phyloP scores from a whole-genome alignment of 2,113 vertebrate genomes.

The Castor canadensis region DNA sequence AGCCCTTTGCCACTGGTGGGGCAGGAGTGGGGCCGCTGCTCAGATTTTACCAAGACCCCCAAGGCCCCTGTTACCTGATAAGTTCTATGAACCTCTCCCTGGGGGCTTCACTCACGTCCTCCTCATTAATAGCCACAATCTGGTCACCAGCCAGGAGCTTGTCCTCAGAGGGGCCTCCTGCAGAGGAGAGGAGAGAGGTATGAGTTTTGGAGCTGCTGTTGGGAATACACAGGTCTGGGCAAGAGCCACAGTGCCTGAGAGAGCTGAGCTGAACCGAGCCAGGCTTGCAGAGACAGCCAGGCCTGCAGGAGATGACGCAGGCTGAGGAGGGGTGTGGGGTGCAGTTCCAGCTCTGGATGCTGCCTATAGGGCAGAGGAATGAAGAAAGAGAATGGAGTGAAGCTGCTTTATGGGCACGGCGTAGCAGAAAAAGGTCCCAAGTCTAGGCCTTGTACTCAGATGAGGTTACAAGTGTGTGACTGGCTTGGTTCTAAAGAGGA shows the following conservation, averaged over 20 bases:
- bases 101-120: conserved; percentile 95
- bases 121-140: conserved; percentile 96
- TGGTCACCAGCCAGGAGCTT: conserved; percentile 97
- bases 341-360: background rate
- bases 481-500: background rate
- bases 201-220: conserved; percentile 36
- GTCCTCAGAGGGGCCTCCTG: conserved; percentile 96
- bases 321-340: background rate
- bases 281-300: background rate
- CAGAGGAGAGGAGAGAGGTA: conserved; percentile 74
- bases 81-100: conserved; percentile 98
- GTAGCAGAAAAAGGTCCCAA: background rate
- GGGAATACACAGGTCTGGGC: background rate
- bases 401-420: background rate
- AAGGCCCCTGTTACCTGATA: conserved; percentile 93
- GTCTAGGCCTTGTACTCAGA: background rate
- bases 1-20: background rate
- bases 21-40: background rate
- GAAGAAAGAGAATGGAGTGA: background rate
- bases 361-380: background rate
- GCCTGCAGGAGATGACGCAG: background rate
- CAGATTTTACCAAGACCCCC: conserved; percentile 39
- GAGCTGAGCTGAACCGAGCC: background rate
- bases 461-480: background rate
- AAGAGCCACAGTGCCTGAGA: background rate